Evolutionary conservation across 2,113 vertebrate genomes (phyloP).

Genomic region (Nothocercus nigrocapillus): DNA sequence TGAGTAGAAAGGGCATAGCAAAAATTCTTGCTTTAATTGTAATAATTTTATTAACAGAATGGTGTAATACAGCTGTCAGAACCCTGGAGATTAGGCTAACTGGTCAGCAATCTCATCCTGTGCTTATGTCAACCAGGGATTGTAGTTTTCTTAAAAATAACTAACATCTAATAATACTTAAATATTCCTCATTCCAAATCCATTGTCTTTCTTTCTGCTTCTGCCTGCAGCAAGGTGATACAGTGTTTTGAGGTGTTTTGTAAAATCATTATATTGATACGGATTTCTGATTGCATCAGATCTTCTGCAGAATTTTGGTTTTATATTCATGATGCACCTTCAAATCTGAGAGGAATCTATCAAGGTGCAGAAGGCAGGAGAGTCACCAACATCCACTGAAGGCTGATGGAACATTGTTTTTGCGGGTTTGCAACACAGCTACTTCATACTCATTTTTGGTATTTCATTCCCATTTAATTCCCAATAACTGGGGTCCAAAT

Average conservation of each 20-base stretch:
- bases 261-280: background rate
- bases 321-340: background rate
- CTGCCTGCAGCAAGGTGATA: conserved; percentile 25
- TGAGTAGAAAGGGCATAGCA: background rate
- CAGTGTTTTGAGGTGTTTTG: conserved; percentile 1
- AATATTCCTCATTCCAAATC: conserved; percentile 12
- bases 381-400: background rate
- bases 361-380: background rate
- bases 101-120: background rate
- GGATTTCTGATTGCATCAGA: background rate
- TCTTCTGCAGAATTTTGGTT: background rate
- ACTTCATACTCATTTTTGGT: background rate
- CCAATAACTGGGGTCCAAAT: background rate
- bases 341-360: conserved; percentile 10
- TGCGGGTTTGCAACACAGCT: background rate
- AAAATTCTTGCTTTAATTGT: background rate
- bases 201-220: background rate
- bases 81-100: background rate
- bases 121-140: background rate
- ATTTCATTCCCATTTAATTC: background rate
- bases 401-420: background rate
- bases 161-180: background rate
- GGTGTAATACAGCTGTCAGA: background rate
- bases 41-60: background rate
- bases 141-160: conserved; percentile 11